Base-by-base conservation (phyloP, 2,797 vertebrate species). In the Ceryle rudis region DNA sequence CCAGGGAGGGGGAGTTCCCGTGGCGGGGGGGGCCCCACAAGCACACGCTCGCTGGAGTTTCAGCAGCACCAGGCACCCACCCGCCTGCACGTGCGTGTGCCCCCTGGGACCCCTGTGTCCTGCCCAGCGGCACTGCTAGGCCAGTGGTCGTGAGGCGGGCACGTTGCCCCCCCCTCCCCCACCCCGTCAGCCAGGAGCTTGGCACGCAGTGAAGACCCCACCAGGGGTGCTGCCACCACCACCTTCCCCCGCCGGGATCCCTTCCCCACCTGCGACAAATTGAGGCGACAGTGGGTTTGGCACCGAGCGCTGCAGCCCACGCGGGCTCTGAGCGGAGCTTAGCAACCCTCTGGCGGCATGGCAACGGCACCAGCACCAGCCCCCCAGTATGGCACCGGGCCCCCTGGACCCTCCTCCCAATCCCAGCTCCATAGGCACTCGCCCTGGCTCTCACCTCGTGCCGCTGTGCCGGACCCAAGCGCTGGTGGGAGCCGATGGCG, bases 301-400 rank as follows among this genome's bases (percentile, higher is more conserved):
- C 91, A 97, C 87, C 79, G 51, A 80, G 67, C 55, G 46, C 86
- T 51, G 89, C 97, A 97, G 96, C 98, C 98, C 97, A 98, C 98
- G 97, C 98, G 97, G 97, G 95, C 97, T 97, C 97, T 54, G 95
- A 94, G 93, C 74, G 92, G 97, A 97, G 97, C 98, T 97, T 98
- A 98, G 98, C 98, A 98, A 98, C 98, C 95, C 93, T 88, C 95
- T 72, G 81, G 93, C 82, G 97, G 97, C 98, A 96, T 98, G 97
- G 97, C 97, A 98, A 98, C 98, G 82, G 95, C 93, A 58, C 19
- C 65, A 19, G 46, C 46, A 46, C 46, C 44, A 16, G 21, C 57
- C 33, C 55, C 33, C 55, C 49, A 37, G 37, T 37, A 37, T 37
- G 37, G 19, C 44, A 46, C 44, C 44, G 44, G 44, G 44, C 89